Evolutionary conservation across 2,113 vertebrate genomes (phyloP), one percentile per base, ranked within the genome.

Genomic region (Thomomys bottae): DNA sequence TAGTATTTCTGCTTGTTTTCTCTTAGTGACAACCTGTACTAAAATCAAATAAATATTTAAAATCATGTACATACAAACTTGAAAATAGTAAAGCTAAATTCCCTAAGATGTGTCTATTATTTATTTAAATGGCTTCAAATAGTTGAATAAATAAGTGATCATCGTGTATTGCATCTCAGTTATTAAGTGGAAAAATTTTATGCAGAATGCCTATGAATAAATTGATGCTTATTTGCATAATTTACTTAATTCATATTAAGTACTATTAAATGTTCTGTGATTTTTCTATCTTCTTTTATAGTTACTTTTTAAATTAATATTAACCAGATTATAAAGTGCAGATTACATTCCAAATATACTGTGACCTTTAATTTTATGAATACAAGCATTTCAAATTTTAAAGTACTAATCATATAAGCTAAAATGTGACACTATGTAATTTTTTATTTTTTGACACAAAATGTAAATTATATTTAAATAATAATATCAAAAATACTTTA

Each of bases 321-420:
- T 88, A 81, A 64, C 18, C 20, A 81, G 38, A 82, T 84, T 88
- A 88, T 54, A 71, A 90, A 94, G 61, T 80, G 68, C 34, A 95
- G 17, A 93, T 85, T 95, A 30, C 45, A 78, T 92, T 88, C 18
- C 28, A 91, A 90, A 88, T 92, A 73, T 80, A 42, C 23, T 84
- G 54, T 68, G 83, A 88, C 89, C 95, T 87, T 95, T 94, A 91
- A 76, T 88, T 96, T 95, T 94, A 91, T 86, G 38, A 94, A 92
- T 71, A 15, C 75, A 90, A 91, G 54, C 10, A 91, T 90, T 95
- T 92, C 89, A 85, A 94, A 54, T 54, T 54, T 94, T 75, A 94
- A 88, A 54, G 2, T 68, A 81, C 57, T 94, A 73, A 93, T 92
- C 49, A 83, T 86, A 23, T 68, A 87, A 89, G 20, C 30, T 63